phyloP scores from a whole-genome alignment of 2,113 vertebrate genomes.

The Caranx melampygus region DNA sequence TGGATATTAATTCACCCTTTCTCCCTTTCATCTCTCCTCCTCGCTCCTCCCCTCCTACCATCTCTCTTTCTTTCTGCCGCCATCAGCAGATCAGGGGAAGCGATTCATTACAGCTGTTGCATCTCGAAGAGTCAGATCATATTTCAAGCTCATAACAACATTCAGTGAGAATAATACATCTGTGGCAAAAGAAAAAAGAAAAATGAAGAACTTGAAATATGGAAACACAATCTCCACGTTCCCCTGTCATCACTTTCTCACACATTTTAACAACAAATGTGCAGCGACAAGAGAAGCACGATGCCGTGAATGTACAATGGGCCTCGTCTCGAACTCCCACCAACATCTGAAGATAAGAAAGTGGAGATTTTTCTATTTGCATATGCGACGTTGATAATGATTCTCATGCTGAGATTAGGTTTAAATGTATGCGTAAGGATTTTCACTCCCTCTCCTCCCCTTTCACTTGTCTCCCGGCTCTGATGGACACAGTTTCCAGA shows the following conservation, averaged over 20 bases:
- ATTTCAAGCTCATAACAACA: conserved; percentile 50
- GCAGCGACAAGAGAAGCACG: not conserved
- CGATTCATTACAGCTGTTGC: conserved; percentile 28
- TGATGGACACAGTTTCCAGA: not conserved
- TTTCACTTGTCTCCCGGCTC: conserved; percentile 1
- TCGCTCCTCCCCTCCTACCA: not conserved
- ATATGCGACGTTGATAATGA: conserved; percentile 3
- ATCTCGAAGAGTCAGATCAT: conserved; percentile 26
- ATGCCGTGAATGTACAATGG: not conserved
- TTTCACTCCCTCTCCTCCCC: not conserved
- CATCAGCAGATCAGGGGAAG: conserved; percentile 49
- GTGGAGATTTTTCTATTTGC: conserved; percentile 14
- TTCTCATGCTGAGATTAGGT: conserved; percentile 11
- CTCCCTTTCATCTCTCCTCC: not conserved
- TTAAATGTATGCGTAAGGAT: not conserved
- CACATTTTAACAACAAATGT: conserved; percentile 33
- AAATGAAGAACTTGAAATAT: conserved; percentile 43
- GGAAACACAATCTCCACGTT: conserved; percentile 14
- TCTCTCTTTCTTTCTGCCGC: conserved; percentile 18
- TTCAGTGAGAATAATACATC: conserved; percentile 42
- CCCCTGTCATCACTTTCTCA: conserved; percentile 30
- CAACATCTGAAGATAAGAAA: not conserved
- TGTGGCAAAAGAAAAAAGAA: not conserved
- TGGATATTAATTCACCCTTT: not conserved
- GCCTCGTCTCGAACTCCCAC: not conserved